Conservation (phyloP, 2,888 invertebrate genomes). For the Drosophila paramelanica region DNA sequence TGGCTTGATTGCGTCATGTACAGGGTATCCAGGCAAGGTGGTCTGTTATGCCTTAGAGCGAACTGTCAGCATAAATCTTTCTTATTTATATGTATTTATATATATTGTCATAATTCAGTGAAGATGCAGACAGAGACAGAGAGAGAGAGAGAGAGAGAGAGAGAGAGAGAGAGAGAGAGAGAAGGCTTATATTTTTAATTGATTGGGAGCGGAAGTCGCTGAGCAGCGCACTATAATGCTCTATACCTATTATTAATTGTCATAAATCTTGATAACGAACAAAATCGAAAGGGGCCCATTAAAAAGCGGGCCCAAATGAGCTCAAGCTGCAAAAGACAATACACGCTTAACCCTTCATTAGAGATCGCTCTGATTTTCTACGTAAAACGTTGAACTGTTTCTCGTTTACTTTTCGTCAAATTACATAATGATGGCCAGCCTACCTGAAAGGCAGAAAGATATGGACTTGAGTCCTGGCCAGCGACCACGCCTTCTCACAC, state of each 20-base stretch:
- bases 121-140: neutral
- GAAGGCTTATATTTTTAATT: conserved; percentile 56
- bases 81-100: conserved; percentile 49
- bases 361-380: conserved; percentile 58
- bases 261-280: conserved; percentile 83
- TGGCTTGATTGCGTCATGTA: conserved; percentile 65
- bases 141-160: neutral
- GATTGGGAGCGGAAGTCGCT: conserved; percentile 74
- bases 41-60: conserved; percentile 37
- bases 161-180: conserved; percentile 8
- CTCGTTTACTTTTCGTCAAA: conserved; percentile 67
- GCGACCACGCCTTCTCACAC: conserved; percentile 50
- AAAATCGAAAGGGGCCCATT: conserved; percentile 77
- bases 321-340: conserved; percentile 65
- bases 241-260: conserved; percentile 84
- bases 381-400: conserved; percentile 30
- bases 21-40: conserved; percentile 48
- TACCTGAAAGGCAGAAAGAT: conserved; percentile 8
- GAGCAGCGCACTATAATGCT: conserved; percentile 22
- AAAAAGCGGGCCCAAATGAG: conserved; percentile 38
- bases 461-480: conserved; percentile 49
- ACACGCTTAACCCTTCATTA: conserved; percentile 56
- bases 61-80: conserved; percentile 64
- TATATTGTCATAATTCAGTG: conserved; percentile 70
- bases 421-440: conserved; percentile 78